Conservation (phyloP, 2,888 invertebrate species). For the Netelia melanura region DNA sequence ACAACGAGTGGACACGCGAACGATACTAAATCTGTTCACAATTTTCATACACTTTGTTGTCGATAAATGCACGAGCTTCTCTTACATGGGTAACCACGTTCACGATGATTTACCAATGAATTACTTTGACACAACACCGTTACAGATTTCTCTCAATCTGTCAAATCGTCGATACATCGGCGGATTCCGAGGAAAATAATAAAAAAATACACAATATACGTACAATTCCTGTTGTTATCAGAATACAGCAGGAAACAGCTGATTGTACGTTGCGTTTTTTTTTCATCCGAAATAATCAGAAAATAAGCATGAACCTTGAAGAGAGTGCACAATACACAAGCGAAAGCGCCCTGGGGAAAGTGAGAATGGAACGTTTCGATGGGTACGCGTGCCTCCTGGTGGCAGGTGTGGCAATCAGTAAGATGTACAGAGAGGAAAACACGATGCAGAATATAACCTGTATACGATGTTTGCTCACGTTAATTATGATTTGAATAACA, state of each 20-base stretch:
- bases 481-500: conserved; percentile 38
- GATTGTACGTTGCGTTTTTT: conserved; percentile 1
- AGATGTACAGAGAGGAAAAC: background rate
- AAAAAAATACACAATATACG: background rate
- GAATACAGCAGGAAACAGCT: conserved; percentile 25
- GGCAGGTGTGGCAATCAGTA: conserved; percentile 6
- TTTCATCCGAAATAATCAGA: conserved; percentile 4
- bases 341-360: conserved; percentile 64
- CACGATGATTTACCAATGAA: background rate
- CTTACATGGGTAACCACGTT: background rate
- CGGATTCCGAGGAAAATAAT: conserved; percentile 10
- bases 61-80: background rate
- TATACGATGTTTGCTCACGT: conserved; percentile 14
- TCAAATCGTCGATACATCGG: conserved; percentile 18
- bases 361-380: conserved; percentile 53
- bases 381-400: conserved; percentile 26
- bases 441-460: conserved; percentile 22
- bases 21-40: background rate
- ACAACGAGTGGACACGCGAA: background rate
- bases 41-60: background rate
- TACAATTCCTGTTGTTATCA: conserved; percentile 27
- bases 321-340: conserved; percentile 24
- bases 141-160: background rate
- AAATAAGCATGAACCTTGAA: conserved; percentile 32
- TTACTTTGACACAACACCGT: background rate